Base-by-base conservation (phyloP, 2,797 vertebrate species). In the Phalloptychus januarius region DNA sequence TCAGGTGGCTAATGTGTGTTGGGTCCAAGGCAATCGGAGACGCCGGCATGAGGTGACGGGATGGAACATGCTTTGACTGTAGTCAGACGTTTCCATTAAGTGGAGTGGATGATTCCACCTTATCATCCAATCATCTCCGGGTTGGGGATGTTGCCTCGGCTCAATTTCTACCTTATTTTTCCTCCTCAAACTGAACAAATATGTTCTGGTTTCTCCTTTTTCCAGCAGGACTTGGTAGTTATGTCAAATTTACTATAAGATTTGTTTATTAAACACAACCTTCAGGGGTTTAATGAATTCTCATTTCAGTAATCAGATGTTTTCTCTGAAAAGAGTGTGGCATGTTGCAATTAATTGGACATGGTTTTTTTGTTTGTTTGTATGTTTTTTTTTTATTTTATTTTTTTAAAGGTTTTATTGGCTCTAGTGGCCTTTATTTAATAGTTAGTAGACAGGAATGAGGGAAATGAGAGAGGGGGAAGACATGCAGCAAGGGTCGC, bases 1-100 rank as follows among this genome's bases (percentile, higher is more conserved):
- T 28, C 18, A 20, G 65, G 71, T 52, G 38, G 20, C 36, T 18
- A 7, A 56, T 77, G 74, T 83, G 70, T 58, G 58, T 31, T 69
- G 78, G 75, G 78, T 83, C 25, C 63, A 38, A 77, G 83, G 82
- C 85, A 87, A 90, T 90, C 88, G 89, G 73, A 83, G 52, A 86
- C 88, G 84, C 90, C 75, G 84, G 83, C 10, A 16, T 58, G 81
- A 86, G 86, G 81, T 88, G 77, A 79, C n/a, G 45, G 76, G 72
- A 86, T 58, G 72, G 71, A 86, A 63, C 77, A 1, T 65, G 56
- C 72, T 83, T 79, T 85, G 77, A 90, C 87, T 83, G 72, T 81
- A 85, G 83, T 79, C 80, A 61, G 85, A 76, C 74, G 50, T 87
- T 71, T 88, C 86, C 84, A 90, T 92, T 88, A 91, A 87, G 76